Evolutionary conservation across 2,888 invertebrate genomes (phyloP), one percentile per base, ranked within the genome.

Genomic region (Cybosia mesomella): DNA sequence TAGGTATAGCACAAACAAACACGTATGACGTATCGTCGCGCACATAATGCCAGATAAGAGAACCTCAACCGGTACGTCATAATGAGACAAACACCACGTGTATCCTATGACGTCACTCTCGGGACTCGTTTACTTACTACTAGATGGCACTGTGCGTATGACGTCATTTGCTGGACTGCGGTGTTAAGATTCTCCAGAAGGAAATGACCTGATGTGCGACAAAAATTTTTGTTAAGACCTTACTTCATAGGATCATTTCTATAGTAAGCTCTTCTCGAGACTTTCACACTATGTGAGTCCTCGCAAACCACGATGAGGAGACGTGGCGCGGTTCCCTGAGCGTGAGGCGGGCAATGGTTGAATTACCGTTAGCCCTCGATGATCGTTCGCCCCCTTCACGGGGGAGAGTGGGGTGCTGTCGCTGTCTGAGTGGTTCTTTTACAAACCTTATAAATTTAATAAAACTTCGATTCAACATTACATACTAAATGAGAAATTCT

Each of bases 251-350:
- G 82, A 83, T 83, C 81, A 85, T 83, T 83, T 84, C 82, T 84
- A 83, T 84, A 84, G 85, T 82, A 84, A 84, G 85, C 80, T 85
- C 83, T 85, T 82, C 83, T 73, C 80, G 80, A 82, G 81, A 82
- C 79, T 71, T 76, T 79, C 83, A 82, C 83, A 79, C 71, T 73
- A 79, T 66, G 79, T 81, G 81, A 80, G 83, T 80, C 65, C 69
- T 59, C 71, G 72, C 73, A 73, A 80, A 74, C 71, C 85, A 76
- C 80, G 82, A 73, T 82, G 87, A 87, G 59, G 87, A 85, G 81
- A 72, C n/a, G 85, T 84, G 82, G 84, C 81, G 82, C 78, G 79
- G 77, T 55, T 68, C 74, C 80, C 73, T 72, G 78, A 77, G 73
- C 81, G 83, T 83, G 87, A 87, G 85, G 74, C 67, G 68, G 84